Conservation (phyloP, 2,113 vertebrate species). For the Eonycteris spelaea region DNA sequence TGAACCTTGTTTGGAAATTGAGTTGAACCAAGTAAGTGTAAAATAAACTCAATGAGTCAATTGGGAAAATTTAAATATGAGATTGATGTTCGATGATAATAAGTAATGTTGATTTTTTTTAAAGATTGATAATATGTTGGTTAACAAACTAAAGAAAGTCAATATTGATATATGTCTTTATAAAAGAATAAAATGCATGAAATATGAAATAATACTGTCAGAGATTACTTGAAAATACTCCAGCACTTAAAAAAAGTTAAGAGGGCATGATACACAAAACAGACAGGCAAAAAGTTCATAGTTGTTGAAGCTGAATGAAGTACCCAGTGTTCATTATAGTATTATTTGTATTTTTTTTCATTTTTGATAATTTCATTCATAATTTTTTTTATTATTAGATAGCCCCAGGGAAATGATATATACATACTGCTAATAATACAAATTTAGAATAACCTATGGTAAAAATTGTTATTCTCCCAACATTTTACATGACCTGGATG, state of each 20-base stretch:
- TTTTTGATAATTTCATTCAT: neutral
- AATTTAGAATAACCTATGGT: neutral
- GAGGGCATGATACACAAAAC: neutral
- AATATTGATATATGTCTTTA: neutral
- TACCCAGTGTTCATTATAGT: neutral
- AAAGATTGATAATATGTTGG: neutral
- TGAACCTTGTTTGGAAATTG: neutral
- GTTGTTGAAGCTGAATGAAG: neutral
- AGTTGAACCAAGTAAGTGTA: neutral
- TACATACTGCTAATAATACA: neutral
- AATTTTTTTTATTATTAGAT: neutral
- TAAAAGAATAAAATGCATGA: neutral
- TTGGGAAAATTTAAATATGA: neutral
- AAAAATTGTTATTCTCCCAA: conserved; percentile 8
- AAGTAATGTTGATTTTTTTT: neutral
- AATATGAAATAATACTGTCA: neutral
- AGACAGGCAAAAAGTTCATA: neutral
- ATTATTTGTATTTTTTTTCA: neutral
- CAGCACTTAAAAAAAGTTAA: neutral
- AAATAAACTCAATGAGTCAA: neutral
- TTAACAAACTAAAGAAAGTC: neutral
- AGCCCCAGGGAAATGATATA: neutral
- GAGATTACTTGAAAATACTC: neutral
- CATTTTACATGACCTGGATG: neutral
- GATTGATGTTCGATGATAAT: neutral